Percentiles rank a stretch among this genome's conserved stretches.
Evolutionary conservation across 2,797 vertebrate species (phyloP).

Genomic region (Erethizon dorsatum): DNA sequence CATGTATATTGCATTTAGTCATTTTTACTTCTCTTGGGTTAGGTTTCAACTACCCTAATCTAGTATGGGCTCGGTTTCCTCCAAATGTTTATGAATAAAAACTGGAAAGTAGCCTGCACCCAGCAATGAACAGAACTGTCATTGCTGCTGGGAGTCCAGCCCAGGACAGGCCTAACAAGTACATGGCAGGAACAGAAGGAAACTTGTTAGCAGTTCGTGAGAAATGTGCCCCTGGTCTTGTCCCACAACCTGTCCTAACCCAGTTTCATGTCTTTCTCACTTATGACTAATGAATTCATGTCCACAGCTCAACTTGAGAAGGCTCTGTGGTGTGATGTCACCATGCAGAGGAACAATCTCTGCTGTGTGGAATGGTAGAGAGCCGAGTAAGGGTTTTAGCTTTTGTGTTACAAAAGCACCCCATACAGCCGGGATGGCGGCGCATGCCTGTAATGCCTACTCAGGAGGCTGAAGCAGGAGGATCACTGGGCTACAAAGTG

Average conservation of each 20-base stretch:
- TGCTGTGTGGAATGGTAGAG: neutral
- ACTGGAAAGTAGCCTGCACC: no score
- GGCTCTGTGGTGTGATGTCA: slow-evolving; percentile 35
- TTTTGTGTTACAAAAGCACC: neutral
- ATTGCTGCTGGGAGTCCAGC: neutral
- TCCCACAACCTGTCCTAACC: slow-evolving; percentile 62
- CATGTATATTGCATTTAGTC: neutral
- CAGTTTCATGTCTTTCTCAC: slow-evolving; percentile 57
- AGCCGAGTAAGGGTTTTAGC: neutral
- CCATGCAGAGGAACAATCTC: neutral
- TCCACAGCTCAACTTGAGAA: neutral
- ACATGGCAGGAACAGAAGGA: neutral
- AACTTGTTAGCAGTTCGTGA: slow-evolving; percentile 48
- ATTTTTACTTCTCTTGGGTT: neutral
- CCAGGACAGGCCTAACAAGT: neutral
- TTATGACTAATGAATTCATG: slow-evolving; percentile 61
- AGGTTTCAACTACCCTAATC: neutral
- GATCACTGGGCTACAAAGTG: neutral
- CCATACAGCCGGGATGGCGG: neutral
- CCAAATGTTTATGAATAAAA: neutral
- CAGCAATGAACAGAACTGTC: neutral
- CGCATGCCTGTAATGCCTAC: neutral
- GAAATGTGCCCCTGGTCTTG: neutral
- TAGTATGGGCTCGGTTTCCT: neutral
- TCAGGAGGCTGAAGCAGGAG: neutral